Base-by-base conservation (phyloP, 2,113 vertebrate genomes). In the Leucopsar rothschildi region DNA sequence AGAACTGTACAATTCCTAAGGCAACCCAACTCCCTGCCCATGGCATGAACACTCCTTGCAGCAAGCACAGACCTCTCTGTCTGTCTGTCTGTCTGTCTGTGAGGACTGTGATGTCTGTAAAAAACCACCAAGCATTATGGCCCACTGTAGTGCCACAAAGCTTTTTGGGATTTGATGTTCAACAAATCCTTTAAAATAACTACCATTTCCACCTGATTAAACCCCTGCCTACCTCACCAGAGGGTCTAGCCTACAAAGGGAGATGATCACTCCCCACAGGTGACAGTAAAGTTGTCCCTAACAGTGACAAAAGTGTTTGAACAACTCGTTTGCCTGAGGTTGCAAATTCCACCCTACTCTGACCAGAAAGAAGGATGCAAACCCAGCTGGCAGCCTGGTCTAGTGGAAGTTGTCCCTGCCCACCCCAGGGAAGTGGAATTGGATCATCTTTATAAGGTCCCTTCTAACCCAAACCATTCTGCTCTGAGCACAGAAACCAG, bases 21-120 rank as follows among this genome's bases (percentile, higher is more conserved):
- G 40, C 9, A 66, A 8, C 22, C 31, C 53, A 10, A 24, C 16
- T 76, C 50, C 60, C n/a, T 31, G 44, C 22, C 42, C 47, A 5
- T 0, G 18, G 52, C 27, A 22, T 4, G 40, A 33, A 15, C 0
- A 1, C 9, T 64, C 45, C 81, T n/a, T 65, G 44, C 66, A 61
- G 57, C 39, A 61, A 72, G 75, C 40, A 61, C 28, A 79, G 66
- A 66, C 31, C 56, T 52, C 10, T 8, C 45, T 40, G 19, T 22
- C 28, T 18, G 15, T 33, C 35, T 35, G 15, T 28, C 45, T 40
- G 19, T 22, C 28, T 19, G 14, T 33, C 33, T 35, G 15, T 23
- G 29, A 31, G 27, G 69, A 37, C 18, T 25, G 69, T 3, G 44
- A 52, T 11, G 31, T 16, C 63, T 50, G 8, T 19, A 15, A 15